Conservation (phyloP, 2,113 vertebrate species). For the Gobio gobio region DNA sequence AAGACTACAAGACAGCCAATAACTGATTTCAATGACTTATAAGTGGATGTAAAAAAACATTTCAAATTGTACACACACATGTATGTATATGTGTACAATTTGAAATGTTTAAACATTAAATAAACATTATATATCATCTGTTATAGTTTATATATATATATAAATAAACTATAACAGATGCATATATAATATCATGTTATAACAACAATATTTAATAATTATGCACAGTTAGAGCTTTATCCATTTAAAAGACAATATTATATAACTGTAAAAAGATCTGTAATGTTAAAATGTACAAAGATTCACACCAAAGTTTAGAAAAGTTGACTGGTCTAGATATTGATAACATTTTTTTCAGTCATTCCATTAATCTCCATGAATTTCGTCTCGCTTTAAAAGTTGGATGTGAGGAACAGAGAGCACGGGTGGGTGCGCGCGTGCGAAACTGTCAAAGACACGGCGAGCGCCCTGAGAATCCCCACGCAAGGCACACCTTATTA, state of each 20-base stretch:
- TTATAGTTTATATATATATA: no score
- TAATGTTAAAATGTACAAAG: neutral
- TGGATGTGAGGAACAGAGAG: neutral
- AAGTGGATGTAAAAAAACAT: neutral
- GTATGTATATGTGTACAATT: no score
- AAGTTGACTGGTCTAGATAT: neutral
- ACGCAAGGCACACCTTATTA: conserved; percentile 83
- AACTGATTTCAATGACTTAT: neutral
- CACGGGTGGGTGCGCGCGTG: conserved; percentile 14
- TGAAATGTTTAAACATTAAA: no score
- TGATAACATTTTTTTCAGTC: neutral
- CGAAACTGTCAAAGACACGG: conserved; percentile 56
- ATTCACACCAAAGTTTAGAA: neutral
- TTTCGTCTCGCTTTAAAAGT: neutral
- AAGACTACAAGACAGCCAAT: neutral
- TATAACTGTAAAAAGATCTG: neutral
- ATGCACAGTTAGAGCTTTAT: neutral
- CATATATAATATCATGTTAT: neutral
- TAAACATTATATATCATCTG: no score
- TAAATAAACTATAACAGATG: no score
- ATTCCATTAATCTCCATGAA: conserved; percentile 5
- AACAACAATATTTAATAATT: neutral
- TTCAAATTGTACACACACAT: neutral
- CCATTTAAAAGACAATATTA: neutral
- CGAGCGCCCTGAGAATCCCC: conserved; percentile 48